Conservation (phyloP, 2,888 invertebrate species). For the Parelbella ahira region DNA sequence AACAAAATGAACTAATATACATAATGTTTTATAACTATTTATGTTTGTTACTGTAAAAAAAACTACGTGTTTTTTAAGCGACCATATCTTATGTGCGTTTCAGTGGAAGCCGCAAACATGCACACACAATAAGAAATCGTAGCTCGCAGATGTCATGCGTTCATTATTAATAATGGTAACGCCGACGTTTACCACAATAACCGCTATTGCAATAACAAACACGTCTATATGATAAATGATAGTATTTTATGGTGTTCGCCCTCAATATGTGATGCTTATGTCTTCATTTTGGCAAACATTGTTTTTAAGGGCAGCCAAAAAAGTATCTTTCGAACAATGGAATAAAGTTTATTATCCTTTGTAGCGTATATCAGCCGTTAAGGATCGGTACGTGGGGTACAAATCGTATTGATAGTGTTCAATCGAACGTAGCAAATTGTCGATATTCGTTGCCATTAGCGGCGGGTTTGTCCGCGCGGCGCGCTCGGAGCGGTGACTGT, state of each 20-base stretch:
- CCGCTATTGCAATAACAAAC: constrained; percentile 70
- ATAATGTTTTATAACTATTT: not conserved
- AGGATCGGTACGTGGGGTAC: constrained; percentile 51
- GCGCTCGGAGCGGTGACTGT: constrained; percentile 39
- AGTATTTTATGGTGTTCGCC: constrained; percentile 72
- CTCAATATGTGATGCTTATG: constrained; percentile 64
- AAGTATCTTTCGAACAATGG: constrained; percentile 23
- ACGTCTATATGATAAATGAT: constrained; percentile 74
- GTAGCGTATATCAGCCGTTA: constrained; percentile 37
- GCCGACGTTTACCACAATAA: constrained; percentile 74
- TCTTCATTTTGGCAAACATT: constrained; percentile 63
- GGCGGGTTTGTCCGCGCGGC: constrained; percentile 51
- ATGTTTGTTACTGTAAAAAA: constrained; percentile 8
- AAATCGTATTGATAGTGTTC: constrained; percentile 71
- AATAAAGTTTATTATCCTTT: constrained; percentile 31
- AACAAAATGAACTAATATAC: too few relatives aligned
- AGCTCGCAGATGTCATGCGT: constrained; percentile 64
- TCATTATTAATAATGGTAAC: constrained; percentile 67
- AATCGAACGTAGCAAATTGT: constrained; percentile 78
- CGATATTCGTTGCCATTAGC: constrained; percentile 71
- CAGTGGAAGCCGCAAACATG: constrained; percentile 41
- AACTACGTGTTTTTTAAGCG: constrained; percentile 11
- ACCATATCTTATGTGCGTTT: constrained; percentile 43
- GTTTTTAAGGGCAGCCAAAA: constrained; percentile 27
- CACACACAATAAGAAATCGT: constrained; percentile 49